Evolutionary conservation across 2,113 vertebrate genomes (phyloP).

Genomic region (Channa maculata): DNA sequence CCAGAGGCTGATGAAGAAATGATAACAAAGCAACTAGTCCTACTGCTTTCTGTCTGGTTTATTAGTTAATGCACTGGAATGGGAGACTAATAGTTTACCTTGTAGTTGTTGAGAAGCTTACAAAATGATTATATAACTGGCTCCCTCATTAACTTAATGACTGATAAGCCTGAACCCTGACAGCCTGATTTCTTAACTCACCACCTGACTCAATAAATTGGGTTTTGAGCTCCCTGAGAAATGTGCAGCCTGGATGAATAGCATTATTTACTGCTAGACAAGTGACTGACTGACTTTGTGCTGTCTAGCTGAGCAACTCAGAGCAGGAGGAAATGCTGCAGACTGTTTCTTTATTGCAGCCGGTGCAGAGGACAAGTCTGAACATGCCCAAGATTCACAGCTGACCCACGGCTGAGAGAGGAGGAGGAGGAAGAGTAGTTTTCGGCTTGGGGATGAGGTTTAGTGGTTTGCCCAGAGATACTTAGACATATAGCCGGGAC

Average conservation of each 20-base stretch:
- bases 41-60: neutral
- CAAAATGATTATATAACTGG: neutral
- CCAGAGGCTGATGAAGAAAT: no score
- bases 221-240: neutral
- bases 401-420: slow-evolving; percentile 59
- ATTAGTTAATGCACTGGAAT: no score
- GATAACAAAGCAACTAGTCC: neutral
- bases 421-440: neutral
- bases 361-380: slow-evolving; percentile 70
- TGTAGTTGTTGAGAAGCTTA: neutral
- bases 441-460: no score
- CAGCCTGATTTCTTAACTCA: neutral
- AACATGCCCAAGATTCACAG: slow-evolving; percentile 76
- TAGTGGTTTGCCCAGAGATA: no score
- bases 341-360: slow-evolving; percentile 38
- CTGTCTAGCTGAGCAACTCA: neutral
- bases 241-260: neutral
- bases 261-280: no score
- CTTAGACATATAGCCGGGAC: no score
- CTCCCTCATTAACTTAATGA: neutral
- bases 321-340: slow-evolving; percentile 45
- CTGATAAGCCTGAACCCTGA: neutral
- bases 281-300: slow-evolving; percentile 3
- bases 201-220: neutral
- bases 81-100: no score